These are phyloP conservation scores for Astreopora myriophthalma DNA, from an alignment of 64 coral and sea anemone species.

Conservation along the genomic window DNA sequence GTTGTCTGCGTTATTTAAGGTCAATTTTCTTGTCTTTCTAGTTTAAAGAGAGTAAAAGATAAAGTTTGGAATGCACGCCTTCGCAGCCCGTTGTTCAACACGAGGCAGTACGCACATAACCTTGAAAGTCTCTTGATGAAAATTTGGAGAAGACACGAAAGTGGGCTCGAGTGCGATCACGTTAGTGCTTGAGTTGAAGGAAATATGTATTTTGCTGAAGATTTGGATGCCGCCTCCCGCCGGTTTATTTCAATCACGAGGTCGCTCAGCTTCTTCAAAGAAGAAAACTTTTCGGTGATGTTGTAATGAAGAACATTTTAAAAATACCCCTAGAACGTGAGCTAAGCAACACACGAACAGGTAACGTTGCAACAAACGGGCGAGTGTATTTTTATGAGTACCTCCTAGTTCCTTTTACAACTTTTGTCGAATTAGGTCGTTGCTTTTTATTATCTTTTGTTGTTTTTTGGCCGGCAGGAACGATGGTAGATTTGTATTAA, in stretches of 20 bases:
- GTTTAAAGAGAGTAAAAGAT: slow-evolving; percentile 68
- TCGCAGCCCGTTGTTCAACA: slow-evolving; percentile 89
- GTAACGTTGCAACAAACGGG: background rate
- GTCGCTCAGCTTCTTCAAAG: background rate
- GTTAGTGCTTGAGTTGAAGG: background rate
- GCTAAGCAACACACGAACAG: background rate
- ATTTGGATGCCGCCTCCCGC: background rate
- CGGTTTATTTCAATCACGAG: background rate
- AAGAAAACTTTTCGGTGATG: background rate
- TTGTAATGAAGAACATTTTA: background rate
- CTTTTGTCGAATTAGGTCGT: background rate
- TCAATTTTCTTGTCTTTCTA: slow-evolving; percentile 34
- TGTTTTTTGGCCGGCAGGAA: background rate
- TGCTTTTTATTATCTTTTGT: background rate
- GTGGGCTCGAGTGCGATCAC: slow-evolving; percentile 58
- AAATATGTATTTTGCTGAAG: background rate
- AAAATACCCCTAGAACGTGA: background rate
- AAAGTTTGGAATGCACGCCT: slow-evolving; percentile 91
- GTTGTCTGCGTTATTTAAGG: no score
- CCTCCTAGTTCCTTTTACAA: background rate
- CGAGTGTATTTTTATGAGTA: background rate
- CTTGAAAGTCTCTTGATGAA: slow-evolving; percentile 77
- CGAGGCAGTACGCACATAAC: slow-evolving; percentile 81
- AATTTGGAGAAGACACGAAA: slow-evolving; percentile 87
- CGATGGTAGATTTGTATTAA: background rate